Evolutionary conservation across 1,140 invertebrate species (phyloP).

Genomic region (Drosophila quadrilineata): DNA sequence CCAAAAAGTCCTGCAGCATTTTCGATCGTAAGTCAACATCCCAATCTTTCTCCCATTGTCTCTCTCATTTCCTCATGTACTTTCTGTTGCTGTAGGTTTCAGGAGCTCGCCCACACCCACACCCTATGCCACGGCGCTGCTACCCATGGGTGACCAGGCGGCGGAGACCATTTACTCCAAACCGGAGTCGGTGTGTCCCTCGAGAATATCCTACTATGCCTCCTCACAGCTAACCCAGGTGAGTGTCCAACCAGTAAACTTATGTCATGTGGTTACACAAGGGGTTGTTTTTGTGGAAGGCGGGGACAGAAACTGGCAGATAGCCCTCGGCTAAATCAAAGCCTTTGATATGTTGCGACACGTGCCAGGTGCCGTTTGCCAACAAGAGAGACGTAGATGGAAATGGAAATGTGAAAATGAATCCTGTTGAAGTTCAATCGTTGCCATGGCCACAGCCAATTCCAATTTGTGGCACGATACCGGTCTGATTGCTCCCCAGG

Average conservation of each 20-base stretch:
- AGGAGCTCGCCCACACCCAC: slow-evolving; percentile 84
- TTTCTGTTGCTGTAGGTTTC: slow-evolving; percentile 63
- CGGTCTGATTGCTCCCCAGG: slow-evolving; percentile 59
- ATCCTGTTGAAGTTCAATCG: slow-evolving; percentile 55
- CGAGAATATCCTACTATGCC: slow-evolving; percentile 78
- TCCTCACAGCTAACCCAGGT: slow-evolving; percentile 78
- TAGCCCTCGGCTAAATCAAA: slow-evolving; percentile 58
- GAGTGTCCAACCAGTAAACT: slow-evolving; percentile 29
- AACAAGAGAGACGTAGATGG: neutral
- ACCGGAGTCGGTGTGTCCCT: slow-evolving; percentile 79
- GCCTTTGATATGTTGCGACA: slow-evolving; percentile 70
- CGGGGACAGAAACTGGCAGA: slow-evolving; percentile 39
- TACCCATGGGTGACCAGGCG: slow-evolving; percentile 72
- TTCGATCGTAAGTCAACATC: slow-evolving; percentile 70
- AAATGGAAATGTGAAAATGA: slow-evolving; percentile 71
- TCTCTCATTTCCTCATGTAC: too few relatives aligned
- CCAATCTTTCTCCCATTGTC: neutral
- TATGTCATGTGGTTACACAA: slow-evolving; percentile 31
- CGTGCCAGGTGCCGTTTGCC: slow-evolving; percentile 54
- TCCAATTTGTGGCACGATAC: slow-evolving; percentile 81
- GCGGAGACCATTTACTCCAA: slow-evolving; percentile 81
- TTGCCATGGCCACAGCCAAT: slow-evolving; percentile 43
- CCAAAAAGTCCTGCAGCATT: slow-evolving; percentile 80
- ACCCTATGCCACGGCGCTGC: slow-evolving; percentile 83
- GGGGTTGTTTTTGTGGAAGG: slow-evolving; percentile 54